Conservation (phyloP, 1,140 invertebrate genomes). For the Panagrolaimus sp. region DNA sequence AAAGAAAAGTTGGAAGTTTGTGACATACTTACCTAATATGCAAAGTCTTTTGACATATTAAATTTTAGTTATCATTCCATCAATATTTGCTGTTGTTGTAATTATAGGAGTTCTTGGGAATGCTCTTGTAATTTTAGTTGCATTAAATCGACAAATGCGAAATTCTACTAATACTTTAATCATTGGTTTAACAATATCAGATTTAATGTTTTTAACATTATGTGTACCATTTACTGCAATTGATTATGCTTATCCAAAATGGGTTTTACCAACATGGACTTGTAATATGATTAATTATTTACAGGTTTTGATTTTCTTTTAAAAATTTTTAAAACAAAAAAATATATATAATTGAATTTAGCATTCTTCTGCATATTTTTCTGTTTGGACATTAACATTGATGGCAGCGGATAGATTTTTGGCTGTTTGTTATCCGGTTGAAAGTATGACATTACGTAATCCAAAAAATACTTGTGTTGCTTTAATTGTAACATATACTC, state of each 20-base stretch:
- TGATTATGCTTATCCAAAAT: constrained; percentile 76
- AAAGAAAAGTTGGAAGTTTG: constrained; percentile 44
- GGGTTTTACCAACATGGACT: constrained; percentile 65
- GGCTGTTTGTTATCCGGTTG: constrained; percentile 85
- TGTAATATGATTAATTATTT: constrained; percentile 54
- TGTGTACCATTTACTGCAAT: constrained; percentile 88
- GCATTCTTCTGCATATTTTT: constrained; percentile 79
- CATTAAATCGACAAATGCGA: constrained; percentile 52
- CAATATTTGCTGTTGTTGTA: constrained; percentile 49
- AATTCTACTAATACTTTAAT: constrained; percentile 54
- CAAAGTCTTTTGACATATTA: no score
- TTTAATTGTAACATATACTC: constrained; percentile 34
- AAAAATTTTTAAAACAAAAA: not conserved
- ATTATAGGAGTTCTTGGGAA: constrained; percentile 48
- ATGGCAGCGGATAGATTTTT: constrained; percentile 91
- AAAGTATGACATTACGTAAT: constrained; percentile 78
- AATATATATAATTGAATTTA: constrained; percentile 31
- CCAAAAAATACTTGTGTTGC: constrained; percentile 69
- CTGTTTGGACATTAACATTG: constrained; percentile 84
- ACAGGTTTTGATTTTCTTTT: constrained; percentile 33
- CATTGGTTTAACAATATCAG: constrained; percentile 64
- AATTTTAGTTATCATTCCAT: constrained; percentile 52
- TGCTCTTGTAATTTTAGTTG: constrained; percentile 50
- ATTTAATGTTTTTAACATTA: constrained; percentile 86
- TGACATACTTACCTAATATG: no score